These are phyloP conservation scores for Magallana ariakensis DNA, from an alignment of 1,140 invertebrate genomes.

Conservation along the genomic window DNA sequence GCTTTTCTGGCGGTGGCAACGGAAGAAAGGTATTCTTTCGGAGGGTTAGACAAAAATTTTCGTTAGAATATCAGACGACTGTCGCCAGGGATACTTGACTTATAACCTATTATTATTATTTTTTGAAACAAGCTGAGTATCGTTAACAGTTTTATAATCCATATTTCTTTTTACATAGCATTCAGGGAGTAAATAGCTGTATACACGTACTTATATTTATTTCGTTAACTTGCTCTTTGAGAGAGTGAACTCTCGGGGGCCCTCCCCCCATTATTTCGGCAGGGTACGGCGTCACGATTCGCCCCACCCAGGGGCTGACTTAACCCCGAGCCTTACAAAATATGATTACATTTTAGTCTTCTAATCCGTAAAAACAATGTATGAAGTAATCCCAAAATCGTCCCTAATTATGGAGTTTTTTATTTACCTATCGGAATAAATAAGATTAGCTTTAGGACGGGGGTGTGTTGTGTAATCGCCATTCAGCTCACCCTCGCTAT, in stretches of 20 bases:
- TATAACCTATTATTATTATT: constrained; percentile 39
- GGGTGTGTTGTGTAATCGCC: not conserved
- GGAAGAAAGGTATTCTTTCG: constrained; percentile 31
- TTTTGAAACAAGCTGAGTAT: constrained; percentile 31
- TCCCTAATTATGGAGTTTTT: constrained; percentile 29
- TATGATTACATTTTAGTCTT: constrained; percentile 20
- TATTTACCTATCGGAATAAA: constrained; percentile 35
- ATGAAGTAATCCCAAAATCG: not conserved
- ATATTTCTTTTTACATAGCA: not conserved
- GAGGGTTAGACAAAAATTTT: constrained; percentile 29
- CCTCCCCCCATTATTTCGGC: not conserved
- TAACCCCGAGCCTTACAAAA: constrained; percentile 14
- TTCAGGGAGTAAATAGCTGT: not conserved
- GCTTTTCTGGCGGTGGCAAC: not conserved
- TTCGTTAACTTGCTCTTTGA: not conserved
- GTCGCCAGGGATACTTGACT: constrained; percentile 55
- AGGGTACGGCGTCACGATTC: not conserved
- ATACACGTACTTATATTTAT: not conserved
- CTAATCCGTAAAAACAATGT: constrained; percentile 19
- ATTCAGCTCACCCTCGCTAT: not conserved
- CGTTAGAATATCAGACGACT: constrained; percentile 33
- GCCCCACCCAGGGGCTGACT: not conserved
- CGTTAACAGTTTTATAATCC: constrained; percentile 12
- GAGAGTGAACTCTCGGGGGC: not conserved
- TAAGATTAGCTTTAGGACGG: not conserved